Evolutionary conservation across 2,113 vertebrate species (phyloP).

Genomic region (Notechis scutatus): DNA sequence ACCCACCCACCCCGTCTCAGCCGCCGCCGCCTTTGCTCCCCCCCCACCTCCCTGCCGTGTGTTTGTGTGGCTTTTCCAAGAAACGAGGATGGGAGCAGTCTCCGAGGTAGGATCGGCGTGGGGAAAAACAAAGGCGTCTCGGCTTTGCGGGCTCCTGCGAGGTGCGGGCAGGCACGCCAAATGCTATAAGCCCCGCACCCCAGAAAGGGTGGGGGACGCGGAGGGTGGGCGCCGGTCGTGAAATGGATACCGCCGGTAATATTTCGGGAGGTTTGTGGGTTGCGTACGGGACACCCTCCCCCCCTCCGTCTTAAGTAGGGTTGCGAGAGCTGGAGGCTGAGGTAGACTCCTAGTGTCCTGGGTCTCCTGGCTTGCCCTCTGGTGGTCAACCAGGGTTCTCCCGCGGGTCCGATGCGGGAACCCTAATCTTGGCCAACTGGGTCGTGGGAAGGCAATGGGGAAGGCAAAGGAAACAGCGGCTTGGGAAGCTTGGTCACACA

Average conservation of each 20-base stretch:
- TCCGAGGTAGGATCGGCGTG: slow-evolving; percentile 76
- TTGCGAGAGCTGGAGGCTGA: background rate
- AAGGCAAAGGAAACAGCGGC: background rate
- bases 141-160: slow-evolving; percentile 17
- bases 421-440: background rate
- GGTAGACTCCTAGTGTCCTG: background rate
- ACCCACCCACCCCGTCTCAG: background rate
- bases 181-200: slow-evolving; percentile 36
- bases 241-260: slow-evolving; percentile 9
- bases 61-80: slow-evolving; percentile 55
- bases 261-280: background rate
- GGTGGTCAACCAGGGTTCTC: background rate
- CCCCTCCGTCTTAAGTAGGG: background rate
- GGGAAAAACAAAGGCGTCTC: slow-evolving; percentile 71
- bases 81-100: slow-evolving; percentile 74
- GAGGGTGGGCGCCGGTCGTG: slow-evolving; percentile 15
- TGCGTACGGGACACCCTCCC: background rate
- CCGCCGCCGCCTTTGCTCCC: background rate
- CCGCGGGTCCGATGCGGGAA: background rate
- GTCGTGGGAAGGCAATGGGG: background rate
- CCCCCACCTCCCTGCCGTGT: too few relatives aligned
- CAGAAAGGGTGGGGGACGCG: slow-evolving; percentile 8
- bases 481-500: background rate
- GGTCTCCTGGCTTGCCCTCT: background rate
- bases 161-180: slow-evolving; percentile 40